Conservation (phyloP, 1,140 invertebrate genomes). For the Trichoplusia ni region DNA sequence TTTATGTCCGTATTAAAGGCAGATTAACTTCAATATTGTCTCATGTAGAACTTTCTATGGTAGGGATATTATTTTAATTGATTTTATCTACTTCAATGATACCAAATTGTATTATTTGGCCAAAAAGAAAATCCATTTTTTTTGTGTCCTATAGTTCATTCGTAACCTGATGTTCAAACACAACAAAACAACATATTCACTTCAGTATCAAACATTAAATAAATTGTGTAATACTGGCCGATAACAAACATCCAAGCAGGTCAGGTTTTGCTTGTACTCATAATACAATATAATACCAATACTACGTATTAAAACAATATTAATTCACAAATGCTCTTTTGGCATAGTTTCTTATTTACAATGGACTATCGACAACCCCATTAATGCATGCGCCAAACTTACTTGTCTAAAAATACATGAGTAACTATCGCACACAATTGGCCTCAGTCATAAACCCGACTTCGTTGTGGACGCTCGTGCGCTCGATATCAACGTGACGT, state of each 20-base stretch:
- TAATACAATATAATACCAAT: not conserved
- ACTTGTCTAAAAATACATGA: slow-evolving; percentile 27
- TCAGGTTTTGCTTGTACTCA: no score
- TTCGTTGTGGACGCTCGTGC: slow-evolving; percentile 47
- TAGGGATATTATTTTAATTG: no score
- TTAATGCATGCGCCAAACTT: slow-evolving; percentile 27
- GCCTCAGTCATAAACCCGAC: slow-evolving; percentile 50
- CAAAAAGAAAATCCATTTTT: no score
- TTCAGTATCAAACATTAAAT: not conserved
- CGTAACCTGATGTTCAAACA: no score
- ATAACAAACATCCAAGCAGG: not conserved
- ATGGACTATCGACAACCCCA: slow-evolving; percentile 21
- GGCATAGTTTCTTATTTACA: slow-evolving; percentile 26
- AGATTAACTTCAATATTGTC: no score
- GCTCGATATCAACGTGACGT: no score
- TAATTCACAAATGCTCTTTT: slow-evolving; percentile 15
- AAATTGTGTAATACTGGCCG: not conserved
- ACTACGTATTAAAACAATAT: slow-evolving; percentile 8
- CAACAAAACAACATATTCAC: not conserved
- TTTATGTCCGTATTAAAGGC: no score
- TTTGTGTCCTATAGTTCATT: no score
- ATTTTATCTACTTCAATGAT: no score
- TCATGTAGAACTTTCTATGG: no score
- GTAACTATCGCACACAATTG: slow-evolving; percentile 19
- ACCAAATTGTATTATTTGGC: no score